phyloP scores from a whole-genome alignment of 2,888 invertebrate species.

The Bembecia ichneumoniformis region DNA sequence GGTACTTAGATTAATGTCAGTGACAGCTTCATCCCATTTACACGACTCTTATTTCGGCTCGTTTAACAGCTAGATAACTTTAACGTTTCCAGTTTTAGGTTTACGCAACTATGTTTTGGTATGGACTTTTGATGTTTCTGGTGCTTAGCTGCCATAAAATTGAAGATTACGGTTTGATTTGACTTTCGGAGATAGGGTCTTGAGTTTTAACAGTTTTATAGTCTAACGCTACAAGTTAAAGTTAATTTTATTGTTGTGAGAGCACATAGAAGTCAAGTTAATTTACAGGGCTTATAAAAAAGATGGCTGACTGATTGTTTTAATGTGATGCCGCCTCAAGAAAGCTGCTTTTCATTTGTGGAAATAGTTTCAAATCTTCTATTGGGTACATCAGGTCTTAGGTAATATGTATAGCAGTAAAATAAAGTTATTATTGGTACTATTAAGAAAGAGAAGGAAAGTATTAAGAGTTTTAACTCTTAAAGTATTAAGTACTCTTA shows the following conservation, averaged over 20 bases:
- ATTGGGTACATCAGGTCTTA: too few species aligned
- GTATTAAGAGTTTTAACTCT: too few species aligned
- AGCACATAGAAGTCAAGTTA: not conserved
- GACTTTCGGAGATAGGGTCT: slow-evolving; percentile 12
- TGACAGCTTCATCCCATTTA: slow-evolving; percentile 40
- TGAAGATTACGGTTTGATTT: slow-evolving; percentile 16
- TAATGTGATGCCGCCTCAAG: too few species aligned
- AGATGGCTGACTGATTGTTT: too few species aligned
- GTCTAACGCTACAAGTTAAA: not conserved
- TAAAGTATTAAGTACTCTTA: too few species aligned
- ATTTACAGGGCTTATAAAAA: not conserved
- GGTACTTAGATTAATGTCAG: slow-evolving; percentile 41
- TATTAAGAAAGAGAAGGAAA: too few species aligned
- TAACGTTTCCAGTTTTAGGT: slow-evolving; percentile 4
- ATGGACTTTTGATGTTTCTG: slow-evolving; percentile 18
- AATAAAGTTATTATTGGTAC: too few species aligned
- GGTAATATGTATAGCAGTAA: too few species aligned
- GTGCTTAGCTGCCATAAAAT: slow-evolving; percentile 28
- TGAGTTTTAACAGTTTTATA: slow-evolving; percentile 13
- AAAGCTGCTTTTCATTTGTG: too few species aligned
- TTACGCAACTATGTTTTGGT: slow-evolving; percentile 3
- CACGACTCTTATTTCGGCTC: slow-evolving; percentile 28
- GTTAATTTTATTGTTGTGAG: not conserved
- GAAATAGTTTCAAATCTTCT: too few species aligned
- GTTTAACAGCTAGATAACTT: slow-evolving; percentile 30